Base-by-base conservation (phyloP, 2,888 invertebrate genomes). In the Lepeophtheirus nordmannii region DNA sequence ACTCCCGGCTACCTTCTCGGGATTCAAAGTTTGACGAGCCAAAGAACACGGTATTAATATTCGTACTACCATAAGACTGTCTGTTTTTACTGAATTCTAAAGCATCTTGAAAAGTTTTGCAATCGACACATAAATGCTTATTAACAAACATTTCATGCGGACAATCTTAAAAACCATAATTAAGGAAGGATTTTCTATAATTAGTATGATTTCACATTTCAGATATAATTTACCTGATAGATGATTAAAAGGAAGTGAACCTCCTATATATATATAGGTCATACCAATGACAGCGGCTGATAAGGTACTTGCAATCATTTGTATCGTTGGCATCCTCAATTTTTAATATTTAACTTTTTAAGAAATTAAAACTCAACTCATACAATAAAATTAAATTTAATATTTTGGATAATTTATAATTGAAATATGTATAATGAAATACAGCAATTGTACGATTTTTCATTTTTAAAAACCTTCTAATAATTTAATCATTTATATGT, bases 121-220 rank as follows among this genome's bases (percentile, higher is more conserved):
- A 46, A 46, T 46, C 53, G 5, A 46, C 53, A 46, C 53, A 46
- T n/a, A 46, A 17, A 46, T 46, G 53, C 8, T 46, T 46, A 46
- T 46, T 46, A n/a, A 46, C 53, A 46, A 46, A 46, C 53, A 46
- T 46, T 46, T 8, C 8, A 46, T 46, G 53, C 53, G 53, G 53
- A 8, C 53, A 46, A 46, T 46, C 53, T 46, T 14, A n/a, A 17
- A n/a, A 46, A 1, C 17, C n/a, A 46, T 14, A 46, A 17, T 14
- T n/a, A 17, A 46, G 17, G 17, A 46, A n/a, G 2, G 14, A 14
- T 46, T 46, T 46, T n/a, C 2, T n/a, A 46, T 46, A 17, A n/a
- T 17, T 17, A n/a, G 17, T 46, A 46, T 46, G 5, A n/a, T 46
- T 46, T 5, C 5, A 5, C 1, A 46, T 46, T 46, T 17, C n/a